Conservation (phyloP, 2,888 invertebrate genomes). For the Caenorhabditis sp. region DNA sequence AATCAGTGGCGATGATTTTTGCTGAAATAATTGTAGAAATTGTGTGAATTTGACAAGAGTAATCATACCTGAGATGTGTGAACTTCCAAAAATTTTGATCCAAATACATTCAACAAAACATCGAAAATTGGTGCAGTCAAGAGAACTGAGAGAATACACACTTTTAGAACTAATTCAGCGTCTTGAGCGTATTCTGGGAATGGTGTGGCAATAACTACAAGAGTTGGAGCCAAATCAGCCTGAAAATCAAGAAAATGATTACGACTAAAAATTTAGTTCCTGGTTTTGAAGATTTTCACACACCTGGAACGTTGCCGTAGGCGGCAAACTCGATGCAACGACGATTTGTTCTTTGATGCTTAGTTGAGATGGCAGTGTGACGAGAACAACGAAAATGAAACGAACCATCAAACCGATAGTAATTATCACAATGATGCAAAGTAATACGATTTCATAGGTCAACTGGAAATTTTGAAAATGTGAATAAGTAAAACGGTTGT, state of each 20-base stretch:
- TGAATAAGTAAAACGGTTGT: background rate
- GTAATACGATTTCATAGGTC: background rate
- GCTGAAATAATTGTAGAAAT: background rate
- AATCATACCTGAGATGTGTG: background rate
- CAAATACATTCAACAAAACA: conserved; percentile 2
- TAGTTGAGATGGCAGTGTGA: background rate
- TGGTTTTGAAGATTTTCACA: background rate
- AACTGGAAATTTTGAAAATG: conserved; percentile 6
- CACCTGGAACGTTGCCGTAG: conserved; percentile 12
- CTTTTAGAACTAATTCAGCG: conserved; percentile 7
- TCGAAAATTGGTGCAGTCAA: conserved; percentile 29
- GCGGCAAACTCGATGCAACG: conserved; percentile 5
- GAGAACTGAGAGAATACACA: conserved; percentile 14
- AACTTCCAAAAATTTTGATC: conserved; percentile 5
- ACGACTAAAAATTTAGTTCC: background rate
- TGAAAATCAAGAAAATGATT: background rate
- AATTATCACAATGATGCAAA: conserved; percentile 5
- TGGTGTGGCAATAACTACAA: conserved; percentile 3
- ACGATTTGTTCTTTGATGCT: conserved; percentile 9
- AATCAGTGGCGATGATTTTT: too few relatives aligned
- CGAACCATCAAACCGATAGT: conserved; percentile 10
- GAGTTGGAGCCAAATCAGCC: conserved; percentile 14
- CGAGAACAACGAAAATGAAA: background rate
- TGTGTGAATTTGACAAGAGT: background rate
- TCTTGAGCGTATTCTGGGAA: conserved; percentile 1